Conservation (phyloP, 2,888 invertebrate genomes). For the Melipona bicolor region DNA sequence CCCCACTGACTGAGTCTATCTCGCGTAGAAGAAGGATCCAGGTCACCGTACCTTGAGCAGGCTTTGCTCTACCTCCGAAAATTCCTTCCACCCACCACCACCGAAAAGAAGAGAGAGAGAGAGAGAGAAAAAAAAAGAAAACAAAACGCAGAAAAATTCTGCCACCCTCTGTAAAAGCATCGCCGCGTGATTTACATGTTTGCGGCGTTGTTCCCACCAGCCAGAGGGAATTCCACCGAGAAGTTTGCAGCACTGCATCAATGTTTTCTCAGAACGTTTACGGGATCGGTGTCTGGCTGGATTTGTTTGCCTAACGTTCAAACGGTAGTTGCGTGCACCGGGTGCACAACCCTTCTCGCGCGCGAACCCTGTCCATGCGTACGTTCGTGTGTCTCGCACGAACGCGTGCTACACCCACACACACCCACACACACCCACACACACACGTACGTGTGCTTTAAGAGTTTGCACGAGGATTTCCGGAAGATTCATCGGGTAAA, state of each 20-base stretch:
- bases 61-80: background rate
- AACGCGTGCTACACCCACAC: background rate
- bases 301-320: conserved; percentile 57
- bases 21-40: too few species aligned
- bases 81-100: background rate
- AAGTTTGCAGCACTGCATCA: conserved; percentile 58
- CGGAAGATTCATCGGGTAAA: conserved; percentile 56
- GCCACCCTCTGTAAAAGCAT: background rate
- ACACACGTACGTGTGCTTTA: background rate
- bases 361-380: conserved; percentile 1
- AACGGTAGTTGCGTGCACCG: conserved; percentile 25
- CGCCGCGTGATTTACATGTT: conserved; percentile 67
- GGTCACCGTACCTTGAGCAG: too few species aligned
- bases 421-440: too few species aligned
- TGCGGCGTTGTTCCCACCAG: conserved; percentile 50
- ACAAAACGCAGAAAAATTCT: too few species aligned
- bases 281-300: conserved; percentile 54
- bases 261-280: conserved; percentile 73
- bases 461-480: conserved; percentile 32
- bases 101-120: too few species aligned
- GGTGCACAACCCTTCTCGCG: background rate
- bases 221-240: conserved; percentile 43
- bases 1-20: too few species aligned
- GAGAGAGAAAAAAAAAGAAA: too few species aligned
- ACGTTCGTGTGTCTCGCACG: background rate